phyloP scores from a whole-genome alignment of 1,140 invertebrate species.

The Pentalonia nigronervosa region DNA sequence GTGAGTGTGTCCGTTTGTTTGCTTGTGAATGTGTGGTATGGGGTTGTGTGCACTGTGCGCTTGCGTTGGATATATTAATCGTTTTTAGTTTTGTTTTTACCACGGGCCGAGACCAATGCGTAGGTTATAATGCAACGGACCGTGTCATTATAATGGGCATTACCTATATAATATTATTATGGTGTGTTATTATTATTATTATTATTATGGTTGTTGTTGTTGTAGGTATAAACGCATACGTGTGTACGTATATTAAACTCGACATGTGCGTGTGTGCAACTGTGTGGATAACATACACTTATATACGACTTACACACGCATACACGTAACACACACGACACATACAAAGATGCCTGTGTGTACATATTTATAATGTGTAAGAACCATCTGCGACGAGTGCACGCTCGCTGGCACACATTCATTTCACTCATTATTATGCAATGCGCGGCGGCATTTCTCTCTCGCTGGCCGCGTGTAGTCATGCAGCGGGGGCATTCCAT shows the following conservation, averaged over 20 bases:
- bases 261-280: slow-evolving; percentile 28
- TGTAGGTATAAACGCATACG: not conserved
- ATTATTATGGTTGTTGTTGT: not conserved
- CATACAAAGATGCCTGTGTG: not conserved
- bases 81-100: not conserved
- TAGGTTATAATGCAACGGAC: slow-evolving; percentile 44
- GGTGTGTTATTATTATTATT: slow-evolving; percentile 14
- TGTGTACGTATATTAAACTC: slow-evolving; percentile 12
- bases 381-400: slow-evolving; percentile 35
- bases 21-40: too few relatives aligned
- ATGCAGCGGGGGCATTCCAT: not conserved
- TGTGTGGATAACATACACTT: not conserved
- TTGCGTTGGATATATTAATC: not conserved
- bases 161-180: not conserved
- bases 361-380: not conserved
- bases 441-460: slow-evolving; percentile 41
- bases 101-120: slow-evolving; percentile 35
- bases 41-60: not conserved
- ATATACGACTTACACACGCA: not conserved
- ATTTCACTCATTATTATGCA: slow-evolving; percentile 52
- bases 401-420: slow-evolving; percentile 38
- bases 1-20: too few relatives aligned
- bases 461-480: not conserved
- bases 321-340: not conserved
- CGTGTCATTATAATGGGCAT: slow-evolving; percentile 34